Conservation (phyloP, 2,888 invertebrate genomes). For the Atethmia centrago region DNA sequence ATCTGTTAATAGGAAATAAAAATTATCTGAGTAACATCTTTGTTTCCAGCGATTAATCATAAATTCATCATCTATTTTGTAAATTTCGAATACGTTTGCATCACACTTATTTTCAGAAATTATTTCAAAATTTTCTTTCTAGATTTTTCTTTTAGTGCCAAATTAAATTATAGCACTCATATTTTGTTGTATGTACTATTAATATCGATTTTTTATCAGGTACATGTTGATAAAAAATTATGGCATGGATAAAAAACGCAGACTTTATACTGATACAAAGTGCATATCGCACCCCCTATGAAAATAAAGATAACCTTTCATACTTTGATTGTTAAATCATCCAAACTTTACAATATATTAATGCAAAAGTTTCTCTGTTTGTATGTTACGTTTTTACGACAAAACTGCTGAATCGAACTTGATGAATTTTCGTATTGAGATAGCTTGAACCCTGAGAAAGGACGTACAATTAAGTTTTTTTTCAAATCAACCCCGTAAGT, state of each 20-base stretch:
- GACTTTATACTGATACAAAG: slow-evolving; percentile 1
- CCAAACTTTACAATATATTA: too few relatives aligned
- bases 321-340: slow-evolving; percentile 15
- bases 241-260: slow-evolving; percentile 13
- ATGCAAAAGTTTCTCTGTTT: too few relatives aligned
- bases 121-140: slow-evolving; percentile 25
- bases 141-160: slow-evolving; percentile 14
- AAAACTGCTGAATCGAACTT: background rate
- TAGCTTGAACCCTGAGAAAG: background rate
- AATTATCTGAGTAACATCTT: background rate
- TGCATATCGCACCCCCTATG: slow-evolving; percentile 6
- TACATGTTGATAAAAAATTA: slow-evolving; percentile 24
- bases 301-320: slow-evolving; percentile 1
- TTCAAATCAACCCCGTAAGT: background rate
- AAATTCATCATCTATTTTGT: background rate
- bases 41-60: background rate
- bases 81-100: background rate
- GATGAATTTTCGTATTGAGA: background rate
- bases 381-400: background rate
- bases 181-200: slow-evolving; percentile 6
- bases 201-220: slow-evolving; percentile 17
- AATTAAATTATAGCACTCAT: background rate
- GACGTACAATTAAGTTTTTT: background rate
- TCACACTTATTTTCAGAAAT: background rate
- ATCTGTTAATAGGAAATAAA: background rate